These are phyloP conservation scores for Procavia capensis DNA, from an alignment of 2,113 vertebrate genomes.

Conservation along the genomic window DNA sequence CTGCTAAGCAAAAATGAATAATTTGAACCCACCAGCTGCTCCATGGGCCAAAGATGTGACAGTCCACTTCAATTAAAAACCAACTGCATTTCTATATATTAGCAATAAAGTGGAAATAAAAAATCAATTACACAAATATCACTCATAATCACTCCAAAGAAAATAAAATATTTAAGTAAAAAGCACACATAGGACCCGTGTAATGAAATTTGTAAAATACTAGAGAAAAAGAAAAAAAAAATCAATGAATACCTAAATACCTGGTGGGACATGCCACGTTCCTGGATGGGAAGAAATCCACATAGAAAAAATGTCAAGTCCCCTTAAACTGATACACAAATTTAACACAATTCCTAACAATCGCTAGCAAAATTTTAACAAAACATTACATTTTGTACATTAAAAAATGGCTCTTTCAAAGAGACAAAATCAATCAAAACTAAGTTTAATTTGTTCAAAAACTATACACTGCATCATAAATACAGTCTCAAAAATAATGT, in stretches of 20 bases:
- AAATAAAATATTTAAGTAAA: not conserved
- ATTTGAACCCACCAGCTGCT: too few species aligned
- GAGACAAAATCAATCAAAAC: not conserved
- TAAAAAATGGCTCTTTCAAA: not conserved
- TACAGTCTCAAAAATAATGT: constrained; percentile 5
- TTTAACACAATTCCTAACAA: constrained; percentile 12
- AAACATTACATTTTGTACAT: not conserved
- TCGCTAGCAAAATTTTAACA: not conserved
- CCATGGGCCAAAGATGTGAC: too few species aligned
- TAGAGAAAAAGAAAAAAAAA: not conserved
- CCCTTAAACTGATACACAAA: not conserved
- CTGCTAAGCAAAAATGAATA: too few species aligned
- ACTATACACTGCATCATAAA: not conserved
- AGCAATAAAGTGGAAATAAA: not conserved
- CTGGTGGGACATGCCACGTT: not conserved
- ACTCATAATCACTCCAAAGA: not conserved
- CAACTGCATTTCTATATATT: not conserved
- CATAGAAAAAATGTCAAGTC: not conserved
- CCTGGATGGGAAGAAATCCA: not conserved
- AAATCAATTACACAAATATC: not conserved
- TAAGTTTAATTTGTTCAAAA: constrained; percentile 38
- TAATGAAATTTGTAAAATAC: not conserved
- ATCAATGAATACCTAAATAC: not conserved
- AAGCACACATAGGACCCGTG: too few species aligned
- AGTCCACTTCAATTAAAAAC: not conserved